These are phyloP conservation scores for Brachyopa scutellaris DNA, from an alignment of 2,888 invertebrate genomes.

Conservation along the genomic window DNA sequence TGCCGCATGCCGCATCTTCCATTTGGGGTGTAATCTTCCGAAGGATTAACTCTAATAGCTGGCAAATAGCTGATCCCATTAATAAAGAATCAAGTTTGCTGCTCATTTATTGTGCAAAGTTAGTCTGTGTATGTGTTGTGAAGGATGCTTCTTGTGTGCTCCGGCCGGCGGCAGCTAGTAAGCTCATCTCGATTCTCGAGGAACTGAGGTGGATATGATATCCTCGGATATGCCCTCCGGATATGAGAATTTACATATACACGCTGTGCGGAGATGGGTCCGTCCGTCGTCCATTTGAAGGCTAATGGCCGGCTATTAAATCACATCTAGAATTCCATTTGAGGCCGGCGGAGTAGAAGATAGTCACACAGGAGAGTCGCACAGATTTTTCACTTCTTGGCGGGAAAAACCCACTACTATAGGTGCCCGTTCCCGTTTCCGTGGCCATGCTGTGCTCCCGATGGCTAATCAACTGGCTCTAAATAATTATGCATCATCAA, in stretches of 20 bases:
- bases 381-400: no score
- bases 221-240: conserved; percentile 66
- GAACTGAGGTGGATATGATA: conserved; percentile 68
- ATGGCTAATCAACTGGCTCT: conserved; percentile 74
- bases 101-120: conserved; percentile 60
- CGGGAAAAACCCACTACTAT: conserved; percentile 19
- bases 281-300: conserved; percentile 63
- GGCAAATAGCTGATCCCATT: conserved; percentile 74
- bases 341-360: conserved; percentile 50
- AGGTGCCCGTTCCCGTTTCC: conserved; percentile 4
- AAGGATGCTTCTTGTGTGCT: no score
- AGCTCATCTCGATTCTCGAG: conserved; percentile 61
- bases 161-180: conserved; percentile 7
- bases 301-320: conserved; percentile 75
- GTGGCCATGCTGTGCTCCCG: conserved; percentile 55
- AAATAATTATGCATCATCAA: conserved; percentile 75
- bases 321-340: conserved; percentile 75
- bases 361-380: not conserved
- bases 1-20: conserved; percentile 16
- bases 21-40: conserved; percentile 69
- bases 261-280: conserved; percentile 38
- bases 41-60: conserved; percentile 74
- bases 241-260: conserved; percentile 72
- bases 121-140: no score
- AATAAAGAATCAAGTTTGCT: conserved; percentile 73